phyloP scores from a whole-genome alignment of 1,140 invertebrate species.

The Arion vulgaris region DNA sequence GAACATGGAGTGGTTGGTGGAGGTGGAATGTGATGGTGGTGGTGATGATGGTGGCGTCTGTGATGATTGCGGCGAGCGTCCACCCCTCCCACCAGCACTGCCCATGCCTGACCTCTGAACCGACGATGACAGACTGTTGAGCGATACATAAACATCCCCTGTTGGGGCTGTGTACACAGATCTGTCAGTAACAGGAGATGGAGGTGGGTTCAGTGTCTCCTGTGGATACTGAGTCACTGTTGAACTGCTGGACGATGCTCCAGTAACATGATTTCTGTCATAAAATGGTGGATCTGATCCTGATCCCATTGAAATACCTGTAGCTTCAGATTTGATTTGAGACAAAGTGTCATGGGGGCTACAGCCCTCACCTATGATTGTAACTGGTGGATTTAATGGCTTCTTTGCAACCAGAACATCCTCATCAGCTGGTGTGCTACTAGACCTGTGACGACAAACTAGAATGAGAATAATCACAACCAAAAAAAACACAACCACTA shows the following conservation, averaged over 20 bases:
- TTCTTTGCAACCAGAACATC: conserved; percentile 64
- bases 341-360: conserved; percentile 54
- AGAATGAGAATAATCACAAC: conserved; percentile 64
- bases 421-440: conserved; percentile 43
- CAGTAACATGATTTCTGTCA: conserved; percentile 86
- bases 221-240: conserved; percentile 79
- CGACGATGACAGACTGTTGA: conserved; percentile 34
- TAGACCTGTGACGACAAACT: conserved; percentile 64
- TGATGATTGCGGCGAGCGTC: conserved; percentile 37
- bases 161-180: conserved; percentile 67
- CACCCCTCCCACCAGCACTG: conserved; percentile 12
- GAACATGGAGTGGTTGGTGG: conserved; percentile 95
- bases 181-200: conserved; percentile 83
- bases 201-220: conserved; percentile 90
- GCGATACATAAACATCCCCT: conserved; percentile 40
- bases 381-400: conserved; percentile 54
- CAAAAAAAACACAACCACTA: conserved; percentile 61
- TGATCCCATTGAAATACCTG: conserved; percentile 58
- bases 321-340: conserved; percentile 55
- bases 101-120: conserved; percentile 12
- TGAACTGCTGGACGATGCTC: conserved; percentile 83
- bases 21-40: conserved; percentile 88
- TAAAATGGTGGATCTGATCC: conserved; percentile 72
- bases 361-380: conserved; percentile 27
- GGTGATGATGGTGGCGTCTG: conserved; percentile 68